Evolutionary conservation across 2,113 vertebrate genomes (phyloP), one percentile per base, ranked within the genome.

Genomic region (Siphamia tubifer): DNA sequence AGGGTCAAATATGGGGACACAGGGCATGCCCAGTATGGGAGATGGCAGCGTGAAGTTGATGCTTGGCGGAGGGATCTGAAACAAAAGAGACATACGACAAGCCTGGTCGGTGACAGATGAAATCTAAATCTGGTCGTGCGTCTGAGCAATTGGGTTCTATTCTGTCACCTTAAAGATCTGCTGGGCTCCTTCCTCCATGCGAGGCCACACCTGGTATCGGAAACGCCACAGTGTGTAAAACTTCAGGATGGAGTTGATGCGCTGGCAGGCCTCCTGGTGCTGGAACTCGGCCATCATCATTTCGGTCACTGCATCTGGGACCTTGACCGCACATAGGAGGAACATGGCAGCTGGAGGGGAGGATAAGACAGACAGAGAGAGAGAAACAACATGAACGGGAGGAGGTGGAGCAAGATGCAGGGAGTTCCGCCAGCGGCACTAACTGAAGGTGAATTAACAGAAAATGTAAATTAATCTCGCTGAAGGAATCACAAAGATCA

Each of bases 241-340:
- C 82, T 98, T 99, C 28, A 99, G 92, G 68, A 98, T 90, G 0
- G 97, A 98, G 39, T 98, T 98, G 68, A 99, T 93, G 48, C 98
- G 94, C 84, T 99, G 98, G 68, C 94, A 95, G 0, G 96, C 95
- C 77, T 99, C 98, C 6, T 95, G 94, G 67, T 99, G 98, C 79
- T 98, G 96, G 83, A 99, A 98, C 92, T 99, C 98, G 0, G 97
- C 97, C 93, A 95, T 96, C 90, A 99, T 91, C 98, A 99, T 99
- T 74, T 99, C 98, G 0, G 95, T 96, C 68, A 99, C 96, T 0
- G 95, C 92, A 38, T 99, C 98, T 0, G 98, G 97, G 35, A 99
- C 97, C 82, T 99, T 99, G 19, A 99, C 98, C 0, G 98, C 98
- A 58, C 98, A 99, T 58, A 99, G 87, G 32, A 99, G 94, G 90